A percentile compares a stretch with the other conserved stretches of the same genome.
These are phyloP conservation scores for Nothobranchius kuhntae DNA, from an alignment of 2,113 vertebrate species.

Conservation along the genomic window DNA sequence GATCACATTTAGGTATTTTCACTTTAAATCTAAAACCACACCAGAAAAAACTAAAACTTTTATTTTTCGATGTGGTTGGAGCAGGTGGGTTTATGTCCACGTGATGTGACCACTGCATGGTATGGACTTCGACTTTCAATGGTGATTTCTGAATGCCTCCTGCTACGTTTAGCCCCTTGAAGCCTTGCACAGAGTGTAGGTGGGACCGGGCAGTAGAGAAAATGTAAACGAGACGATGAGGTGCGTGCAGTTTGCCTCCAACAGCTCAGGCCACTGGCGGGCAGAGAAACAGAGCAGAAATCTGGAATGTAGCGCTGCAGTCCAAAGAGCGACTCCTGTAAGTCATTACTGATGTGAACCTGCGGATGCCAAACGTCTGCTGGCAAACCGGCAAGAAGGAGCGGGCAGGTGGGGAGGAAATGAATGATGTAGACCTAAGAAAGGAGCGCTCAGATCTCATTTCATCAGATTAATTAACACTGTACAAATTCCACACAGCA, in stretches of 20 bases:
- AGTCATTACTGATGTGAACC: slow-evolving; percentile 46
- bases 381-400: slow-evolving; percentile 29
- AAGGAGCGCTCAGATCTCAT: background rate
- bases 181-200: background rate
- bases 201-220: background rate
- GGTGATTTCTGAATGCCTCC: slow-evolving; percentile 72
- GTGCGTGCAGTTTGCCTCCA: background rate
- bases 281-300: slow-evolving; percentile 11
- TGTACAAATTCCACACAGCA: background rate
- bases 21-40: no score
- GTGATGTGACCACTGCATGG: slow-evolving; percentile 54
- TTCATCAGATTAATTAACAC: slow-evolving; percentile 1
- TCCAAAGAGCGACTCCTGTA: slow-evolving; percentile 33
- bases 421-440: slow-evolving; percentile 12
- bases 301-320: slow-evolving; percentile 16
- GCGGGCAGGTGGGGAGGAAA: slow-evolving; percentile 22
- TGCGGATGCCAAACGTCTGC: slow-evolving; percentile 43
- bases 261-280: slow-evolving; percentile 15
- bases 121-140: slow-evolving; percentile 61
- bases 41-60: background rate
- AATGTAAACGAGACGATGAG: no score
- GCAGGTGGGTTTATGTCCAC: slow-evolving; percentile 29
- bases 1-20: background rate
- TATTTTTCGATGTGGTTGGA: background rate
- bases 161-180: slow-evolving; percentile 65